These are phyloP conservation scores for Crypturellus undulatus DNA, from an alignment of 2,113 vertebrate species.

Conservation along the genomic window DNA sequence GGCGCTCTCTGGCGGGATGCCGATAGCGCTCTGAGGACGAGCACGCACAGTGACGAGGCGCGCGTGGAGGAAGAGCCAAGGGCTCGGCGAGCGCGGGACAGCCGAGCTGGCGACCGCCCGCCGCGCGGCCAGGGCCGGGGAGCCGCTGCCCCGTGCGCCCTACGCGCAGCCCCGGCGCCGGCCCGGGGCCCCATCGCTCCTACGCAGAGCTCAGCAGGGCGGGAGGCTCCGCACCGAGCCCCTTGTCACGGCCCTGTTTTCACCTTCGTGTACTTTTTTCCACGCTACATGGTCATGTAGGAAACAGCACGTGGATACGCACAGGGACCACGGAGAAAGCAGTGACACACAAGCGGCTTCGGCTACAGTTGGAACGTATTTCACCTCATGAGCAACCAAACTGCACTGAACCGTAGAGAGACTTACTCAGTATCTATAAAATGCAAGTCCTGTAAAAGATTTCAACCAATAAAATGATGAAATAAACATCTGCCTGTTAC, in stretches of 20 bases:
- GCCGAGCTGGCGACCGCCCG: too few species aligned
- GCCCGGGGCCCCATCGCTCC: too few species aligned
- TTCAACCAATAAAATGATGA: background rate
- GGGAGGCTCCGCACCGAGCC: background rate
- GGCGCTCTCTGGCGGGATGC: slow-evolving; percentile 74
- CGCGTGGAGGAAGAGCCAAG: too few species aligned
- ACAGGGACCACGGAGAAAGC: background rate
- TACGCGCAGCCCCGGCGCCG: too few species aligned
- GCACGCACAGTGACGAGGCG: slow-evolving; percentile 44
- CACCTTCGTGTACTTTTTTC: background rate
- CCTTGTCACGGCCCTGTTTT: background rate
- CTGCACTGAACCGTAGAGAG: background rate
- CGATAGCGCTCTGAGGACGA: slow-evolving; percentile 49
- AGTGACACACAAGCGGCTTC: background rate
- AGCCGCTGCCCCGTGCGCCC: too few species aligned
- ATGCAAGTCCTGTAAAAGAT: background rate
- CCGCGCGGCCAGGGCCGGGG: too few species aligned
- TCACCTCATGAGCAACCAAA: background rate
- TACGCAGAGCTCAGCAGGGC: too few species aligned
- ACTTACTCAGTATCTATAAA: background rate
- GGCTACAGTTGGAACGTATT: background rate
- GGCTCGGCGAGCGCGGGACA: too few species aligned
- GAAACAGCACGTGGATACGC: background rate
- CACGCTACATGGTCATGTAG: background rate
- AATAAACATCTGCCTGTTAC: background rate